Evolutionary conservation across 1,140 invertebrate genomes (phyloP), one percentile per base, ranked within the genome.

Genomic region (Elymnias hypermnestra): DNA sequence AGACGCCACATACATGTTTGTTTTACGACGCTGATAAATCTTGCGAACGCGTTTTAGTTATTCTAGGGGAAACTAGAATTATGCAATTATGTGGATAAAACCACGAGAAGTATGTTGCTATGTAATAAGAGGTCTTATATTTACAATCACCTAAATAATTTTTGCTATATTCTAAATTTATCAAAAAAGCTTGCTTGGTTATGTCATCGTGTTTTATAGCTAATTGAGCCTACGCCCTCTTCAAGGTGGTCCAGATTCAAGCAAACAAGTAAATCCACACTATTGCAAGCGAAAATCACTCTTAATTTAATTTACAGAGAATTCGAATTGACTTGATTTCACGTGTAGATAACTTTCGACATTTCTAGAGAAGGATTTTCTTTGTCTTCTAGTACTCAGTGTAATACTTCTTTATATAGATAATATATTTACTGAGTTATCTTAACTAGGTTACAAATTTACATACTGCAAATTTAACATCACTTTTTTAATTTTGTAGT

Each of bases 191-290:
- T 40, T 17, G 49, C n/a, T 41, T 21, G 21, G 21, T 31, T 63
- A 21, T 31, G 2, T 3, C 4, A 5, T 63, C 47, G 58, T 76
- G 40, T 71, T 55, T 68, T 38, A 26, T 23, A 15, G n/a, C 38
- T 3, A 25, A 56, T 55, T 63, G 58, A 72, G 71, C 72, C 70
- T 72, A 81, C 76, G 76, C 72, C 73, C 73, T 77, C 57, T 21
- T 44, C 26, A 29, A 29, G 76, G 76, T 40, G 69, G 71, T 65
- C 76, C 46, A 63, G 76, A 60, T 67, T 61, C 48, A 67, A 62
- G 57, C 57, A 47, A 61, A 58, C 51, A 37, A 61, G 50, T 29
- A 31, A 29, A n/a, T 37, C 33, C 42, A 25, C 39, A 37, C 23
- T 38, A 35, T 15, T 19, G 14, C 13, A 36, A n/a, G 17, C 44